Evolutionary conservation across 1,140 invertebrate species (phyloP).

Genomic region (Neodiprion lecontei): DNA sequence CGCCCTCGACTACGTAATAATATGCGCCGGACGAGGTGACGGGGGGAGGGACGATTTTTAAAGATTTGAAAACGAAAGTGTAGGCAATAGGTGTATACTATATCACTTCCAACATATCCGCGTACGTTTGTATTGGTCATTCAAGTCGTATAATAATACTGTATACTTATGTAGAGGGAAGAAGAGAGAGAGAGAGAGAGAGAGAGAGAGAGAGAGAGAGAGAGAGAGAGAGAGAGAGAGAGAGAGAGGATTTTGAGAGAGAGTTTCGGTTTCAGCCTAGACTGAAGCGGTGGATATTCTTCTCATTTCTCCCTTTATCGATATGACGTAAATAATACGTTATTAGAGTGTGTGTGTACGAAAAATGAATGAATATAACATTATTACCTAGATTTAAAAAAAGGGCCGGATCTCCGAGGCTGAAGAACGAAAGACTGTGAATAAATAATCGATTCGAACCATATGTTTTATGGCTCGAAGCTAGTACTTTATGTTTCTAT

Average conservation of each 20-base stretch:
- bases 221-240: not conserved
- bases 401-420: not conserved
- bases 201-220: slow-evolving; percentile 23
- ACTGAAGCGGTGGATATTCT: not conserved
- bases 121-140: too few relatives aligned
- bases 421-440: slow-evolving; percentile 2
- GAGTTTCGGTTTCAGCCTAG: not conserved
- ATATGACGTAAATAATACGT: too few relatives aligned
- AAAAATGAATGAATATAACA: too few relatives aligned
- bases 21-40: not conserved
- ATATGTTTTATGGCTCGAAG: too few relatives aligned
- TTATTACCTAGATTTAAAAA: too few relatives aligned
- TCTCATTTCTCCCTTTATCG: too few relatives aligned
- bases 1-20: slow-evolving; percentile 57
- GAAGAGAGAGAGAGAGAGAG: slow-evolving; percentile 21
- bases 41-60: not conserved
- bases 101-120: slow-evolving; percentile 7
- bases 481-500: too few relatives aligned
- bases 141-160: too few relatives aligned
- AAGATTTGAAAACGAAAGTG: not conserved
- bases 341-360: too few relatives aligned
- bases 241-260: too few relatives aligned
- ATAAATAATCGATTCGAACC: not conserved
- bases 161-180: slow-evolving; percentile 12
- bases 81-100: not conserved